Evolutionary conservation across 2,888 invertebrate species (phyloP).

Genomic region (Scaeva pyrastri): DNA sequence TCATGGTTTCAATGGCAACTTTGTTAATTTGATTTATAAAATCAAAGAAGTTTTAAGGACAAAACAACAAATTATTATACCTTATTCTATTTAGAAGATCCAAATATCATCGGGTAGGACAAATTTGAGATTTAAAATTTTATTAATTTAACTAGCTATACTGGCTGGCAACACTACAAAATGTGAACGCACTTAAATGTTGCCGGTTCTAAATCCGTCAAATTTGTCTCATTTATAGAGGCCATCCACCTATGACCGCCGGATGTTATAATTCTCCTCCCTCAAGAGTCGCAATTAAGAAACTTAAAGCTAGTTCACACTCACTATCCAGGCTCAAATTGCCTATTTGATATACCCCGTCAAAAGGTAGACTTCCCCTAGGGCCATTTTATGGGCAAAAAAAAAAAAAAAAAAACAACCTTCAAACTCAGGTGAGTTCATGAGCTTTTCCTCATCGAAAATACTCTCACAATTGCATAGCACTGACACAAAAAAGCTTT

Average conservation of each 20-base stretch:
- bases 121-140: too few species aligned
- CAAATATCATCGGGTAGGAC: too few species aligned
- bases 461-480: neutral
- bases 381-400: neutral
- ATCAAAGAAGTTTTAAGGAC: too few species aligned
- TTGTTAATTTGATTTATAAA: too few species aligned
- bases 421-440: conserved; percentile 38
- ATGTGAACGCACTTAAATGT: conserved; percentile 38
- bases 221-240: conserved; percentile 60
- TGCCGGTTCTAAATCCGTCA: conserved; percentile 23
- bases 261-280: conserved; percentile 41
- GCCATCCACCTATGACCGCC: conserved; percentile 74
- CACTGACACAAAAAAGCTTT: conserved; percentile 31
- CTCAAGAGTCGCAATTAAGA: neutral
- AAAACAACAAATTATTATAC: too few species aligned
- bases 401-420: neutral
- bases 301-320: conserved; percentile 20
- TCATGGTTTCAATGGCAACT: too few species aligned
- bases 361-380: neutral
- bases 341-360: neutral
- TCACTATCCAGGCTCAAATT: neutral
- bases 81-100: too few species aligned
- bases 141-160: neutral
- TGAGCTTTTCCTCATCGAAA: conserved; percentile 31
- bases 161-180: conserved; percentile 59